These are phyloP conservation scores for Cotesia chilonis DNA, from an alignment of 1,140 invertebrate species.

Conservation along the genomic window DNA sequence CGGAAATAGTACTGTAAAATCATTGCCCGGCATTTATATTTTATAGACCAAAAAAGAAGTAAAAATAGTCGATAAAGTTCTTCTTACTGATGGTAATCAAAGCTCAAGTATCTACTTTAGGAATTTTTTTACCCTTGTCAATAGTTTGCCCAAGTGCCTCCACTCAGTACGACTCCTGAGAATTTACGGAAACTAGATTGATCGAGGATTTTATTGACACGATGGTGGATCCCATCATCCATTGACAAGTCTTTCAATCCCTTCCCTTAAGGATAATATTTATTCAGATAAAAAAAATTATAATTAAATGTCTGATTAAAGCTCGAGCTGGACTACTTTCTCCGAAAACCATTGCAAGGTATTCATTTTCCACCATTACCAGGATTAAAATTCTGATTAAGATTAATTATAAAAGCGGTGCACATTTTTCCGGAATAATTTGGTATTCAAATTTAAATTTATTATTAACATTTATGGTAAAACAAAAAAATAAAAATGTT, in stretches of 20 bases:
- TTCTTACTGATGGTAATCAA: constrained; percentile 17
- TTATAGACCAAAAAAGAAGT: neutral
- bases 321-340: too few species aligned
- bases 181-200: constrained; percentile 7
- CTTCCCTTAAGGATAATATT: neutral
- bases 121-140: constrained; percentile 19
- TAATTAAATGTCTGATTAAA: too few species aligned
- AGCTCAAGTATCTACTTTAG: constrained; percentile 5
- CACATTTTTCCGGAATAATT: too few species aligned
- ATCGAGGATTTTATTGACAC: constrained; percentile 24
- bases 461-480: too few species aligned
- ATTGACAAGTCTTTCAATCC: neutral
- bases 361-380: too few species aligned
- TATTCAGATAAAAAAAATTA: neutral
- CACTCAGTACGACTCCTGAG: constrained; percentile 10
- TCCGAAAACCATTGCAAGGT: too few species aligned
- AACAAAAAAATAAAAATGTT: too few species aligned
- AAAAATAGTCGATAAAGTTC: neutral
- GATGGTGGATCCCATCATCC: too few species aligned
- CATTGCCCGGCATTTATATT: neutral
- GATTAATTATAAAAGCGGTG: too few species aligned
- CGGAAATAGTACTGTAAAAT: too few species aligned
- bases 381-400: too few species aligned
- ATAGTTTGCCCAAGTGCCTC: constrained; percentile 1
- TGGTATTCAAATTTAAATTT: too few species aligned